Percentiles rank a stretch among this genome's conserved stretches.
These are phyloP conservation scores for Hirtodrosophila duncani DNA, from an alignment of 2,888 invertebrate genomes.

Conservation along the genomic window DNA sequence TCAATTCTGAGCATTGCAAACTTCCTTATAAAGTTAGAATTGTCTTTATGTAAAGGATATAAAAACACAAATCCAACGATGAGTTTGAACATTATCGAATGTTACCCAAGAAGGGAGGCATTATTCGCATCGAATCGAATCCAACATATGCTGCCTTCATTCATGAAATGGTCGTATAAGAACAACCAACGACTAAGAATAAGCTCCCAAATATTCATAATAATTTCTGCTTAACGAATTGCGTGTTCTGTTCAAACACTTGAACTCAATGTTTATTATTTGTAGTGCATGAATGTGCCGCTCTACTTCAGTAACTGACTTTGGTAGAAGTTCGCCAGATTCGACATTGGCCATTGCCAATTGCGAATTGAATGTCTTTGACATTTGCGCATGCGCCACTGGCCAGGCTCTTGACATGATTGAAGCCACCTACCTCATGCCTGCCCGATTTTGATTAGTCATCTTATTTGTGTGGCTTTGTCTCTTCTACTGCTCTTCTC, in stretches of 20 bases:
- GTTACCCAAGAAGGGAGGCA: constrained; percentile 25
- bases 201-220: neutral
- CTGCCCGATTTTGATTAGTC: constrained; percentile 55
- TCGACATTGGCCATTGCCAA: too few relatives aligned
- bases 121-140: constrained; percentile 8
- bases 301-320: too few relatives aligned
- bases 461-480: constrained; percentile 37
- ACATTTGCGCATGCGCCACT: constrained; percentile 20
- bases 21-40: too few relatives aligned
- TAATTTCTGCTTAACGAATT: too few relatives aligned
- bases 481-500: constrained; percentile 8
- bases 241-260: too few relatives aligned
- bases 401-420: constrained; percentile 25
- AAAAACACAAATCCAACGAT: constrained; percentile 12
- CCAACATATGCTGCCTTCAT: constrained; percentile 34
- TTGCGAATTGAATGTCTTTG: neutral
- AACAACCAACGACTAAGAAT: constrained; percentile 18
- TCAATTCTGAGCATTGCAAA: too few relatives aligned
- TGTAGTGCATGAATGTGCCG: too few relatives aligned
- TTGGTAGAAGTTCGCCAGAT: too few relatives aligned
- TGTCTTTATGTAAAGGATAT: constrained; percentile 3
- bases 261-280: too few relatives aligned
- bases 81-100: constrained; percentile 56
- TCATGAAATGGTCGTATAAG: constrained; percentile 56
- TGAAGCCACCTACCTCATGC: constrained; percentile 16